Conservation (phyloP, 2,888 invertebrate genomes). For the Parochlus steinenii region DNA sequence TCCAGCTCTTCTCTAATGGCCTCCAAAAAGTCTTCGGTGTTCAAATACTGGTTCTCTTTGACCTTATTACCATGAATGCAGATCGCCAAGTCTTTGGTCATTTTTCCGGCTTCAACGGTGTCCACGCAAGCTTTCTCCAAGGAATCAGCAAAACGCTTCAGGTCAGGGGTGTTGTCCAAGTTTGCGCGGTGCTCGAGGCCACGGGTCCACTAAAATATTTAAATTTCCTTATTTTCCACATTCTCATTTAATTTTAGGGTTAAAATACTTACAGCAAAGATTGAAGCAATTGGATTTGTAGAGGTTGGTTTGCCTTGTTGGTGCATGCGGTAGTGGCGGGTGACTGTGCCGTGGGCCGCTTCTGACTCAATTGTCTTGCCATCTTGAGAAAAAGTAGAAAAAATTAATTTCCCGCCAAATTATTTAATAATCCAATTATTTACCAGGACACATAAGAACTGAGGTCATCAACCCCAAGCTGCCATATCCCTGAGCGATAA, state of each 20-base stretch:
- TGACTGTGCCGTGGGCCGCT: constrained; percentile 86
- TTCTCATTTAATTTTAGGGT: no score
- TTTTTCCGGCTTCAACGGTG: constrained; percentile 63
- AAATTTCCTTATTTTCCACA: no score
- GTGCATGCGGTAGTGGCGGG: constrained; percentile 73
- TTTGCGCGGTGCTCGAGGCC: constrained; percentile 71
- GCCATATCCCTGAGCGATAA: constrained; percentile 68
- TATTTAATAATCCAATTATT: no score
- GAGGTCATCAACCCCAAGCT: constrained; percentile 85
- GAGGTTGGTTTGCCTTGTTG: constrained; percentile 75
- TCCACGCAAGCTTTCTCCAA: constrained; percentile 73
- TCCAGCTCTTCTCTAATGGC: constrained; percentile 62
- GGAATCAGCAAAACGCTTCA: constrained; percentile 49
- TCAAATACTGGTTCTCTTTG: constrained; percentile 64
- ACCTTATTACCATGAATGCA: constrained; percentile 75
- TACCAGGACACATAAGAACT: constrained; percentile 77
- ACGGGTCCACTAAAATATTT: no score
- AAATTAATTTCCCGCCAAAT: no score
- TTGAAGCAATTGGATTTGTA: constrained; percentile 82
- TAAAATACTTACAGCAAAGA: constrained; percentile 91
- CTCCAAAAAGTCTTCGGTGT: constrained; percentile 73
- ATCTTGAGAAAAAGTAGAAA: no score
- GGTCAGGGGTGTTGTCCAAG: constrained; percentile 57
- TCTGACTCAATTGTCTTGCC: constrained; percentile 75
- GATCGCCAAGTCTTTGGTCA: constrained; percentile 78